Conservation (phyloP, 2,797 vertebrate genomes). For the Artibeus lituratus region DNA sequence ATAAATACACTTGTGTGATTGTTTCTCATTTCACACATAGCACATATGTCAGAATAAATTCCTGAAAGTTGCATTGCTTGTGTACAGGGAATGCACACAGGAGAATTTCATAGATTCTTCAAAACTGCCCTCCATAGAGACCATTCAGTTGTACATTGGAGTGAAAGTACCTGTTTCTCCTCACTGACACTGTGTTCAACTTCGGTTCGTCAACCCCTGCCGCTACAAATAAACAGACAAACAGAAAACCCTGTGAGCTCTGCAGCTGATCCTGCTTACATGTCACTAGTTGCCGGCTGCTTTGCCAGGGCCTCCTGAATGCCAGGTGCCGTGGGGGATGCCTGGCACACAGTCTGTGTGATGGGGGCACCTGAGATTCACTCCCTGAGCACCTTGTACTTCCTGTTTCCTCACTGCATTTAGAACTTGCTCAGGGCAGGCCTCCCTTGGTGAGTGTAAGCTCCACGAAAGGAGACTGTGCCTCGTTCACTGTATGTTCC, state of each 20-base stretch:
- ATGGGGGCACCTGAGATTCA: background rate
- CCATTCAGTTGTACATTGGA: accelerated
- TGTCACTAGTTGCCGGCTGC: background rate
- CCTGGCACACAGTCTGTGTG: too few relatives aligned
- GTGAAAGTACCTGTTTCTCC: background rate
- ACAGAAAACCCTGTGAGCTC: background rate
- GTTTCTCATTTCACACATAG: background rate
- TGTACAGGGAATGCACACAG: accelerated
- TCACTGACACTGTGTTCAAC: accelerated
- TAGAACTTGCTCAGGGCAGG: background rate
- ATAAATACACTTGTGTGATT: background rate
- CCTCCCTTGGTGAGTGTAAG: background rate
- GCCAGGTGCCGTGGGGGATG: background rate
- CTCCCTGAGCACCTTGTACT: background rate
- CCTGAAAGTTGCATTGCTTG: background rate
- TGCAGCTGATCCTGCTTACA: background rate
- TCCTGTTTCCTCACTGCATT: background rate
- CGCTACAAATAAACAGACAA: background rate
- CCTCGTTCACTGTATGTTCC: background rate
- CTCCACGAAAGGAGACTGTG: background rate
- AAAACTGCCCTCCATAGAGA: background rate
- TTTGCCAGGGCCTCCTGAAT: background rate
- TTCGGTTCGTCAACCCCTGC: background rate
- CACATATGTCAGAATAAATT: background rate
- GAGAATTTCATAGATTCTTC: background rate